Base-by-base conservation (phyloP, 1,140 invertebrate species). In the Bombus consobrinus region DNA sequence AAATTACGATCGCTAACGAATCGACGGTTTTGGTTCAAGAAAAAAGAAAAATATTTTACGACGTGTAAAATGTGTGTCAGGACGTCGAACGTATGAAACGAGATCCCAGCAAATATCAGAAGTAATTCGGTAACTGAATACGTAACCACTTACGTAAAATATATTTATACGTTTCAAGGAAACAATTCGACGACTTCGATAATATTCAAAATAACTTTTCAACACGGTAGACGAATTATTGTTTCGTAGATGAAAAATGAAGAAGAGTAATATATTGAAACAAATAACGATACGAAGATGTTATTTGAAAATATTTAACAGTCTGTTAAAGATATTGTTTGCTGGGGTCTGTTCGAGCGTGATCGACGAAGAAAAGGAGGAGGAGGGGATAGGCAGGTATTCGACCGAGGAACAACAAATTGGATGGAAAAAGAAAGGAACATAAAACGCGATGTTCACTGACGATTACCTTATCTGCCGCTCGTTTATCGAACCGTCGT, bases 1-100 rank as follows among this genome's bases (percentile, higher is more conserved):
- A 76, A 57, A 76, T 76, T 37, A 37, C 34, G 43, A 76, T 28
- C 25, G 32, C 41, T n/a, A 74, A 53, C 73, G n/a, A 47, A 25
- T 53, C 18, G 22, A 74, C 18, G 15, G 12, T n/a, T 47, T 34
- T 3, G 28, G 12, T 37, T 69, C 0, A 15, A 15, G 12, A 25
- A 25, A 47, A 34, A 74, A 34, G 28, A 74, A 53, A 47, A 53
- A 25, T 47, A 73, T n/a, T 41, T 15, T 6, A 43, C 34, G 71
- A n/a, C 8, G 25, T n/a, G 71, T 73, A 39, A 43, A 73, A 73
- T 41, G 25, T 73, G 15, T 41, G 12, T 73, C 18, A 22, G 4
- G 9, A 22, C n/a, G 28, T 73, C 25, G 28, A n/a, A 73, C 71
- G 39, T 41, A 4, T 62, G 68, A 71, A 71, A 71, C 68, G 34